phyloP scores from a whole-genome alignment of 2,113 vertebrate genomes.

The Corythoichthys haematopterus region DNA sequence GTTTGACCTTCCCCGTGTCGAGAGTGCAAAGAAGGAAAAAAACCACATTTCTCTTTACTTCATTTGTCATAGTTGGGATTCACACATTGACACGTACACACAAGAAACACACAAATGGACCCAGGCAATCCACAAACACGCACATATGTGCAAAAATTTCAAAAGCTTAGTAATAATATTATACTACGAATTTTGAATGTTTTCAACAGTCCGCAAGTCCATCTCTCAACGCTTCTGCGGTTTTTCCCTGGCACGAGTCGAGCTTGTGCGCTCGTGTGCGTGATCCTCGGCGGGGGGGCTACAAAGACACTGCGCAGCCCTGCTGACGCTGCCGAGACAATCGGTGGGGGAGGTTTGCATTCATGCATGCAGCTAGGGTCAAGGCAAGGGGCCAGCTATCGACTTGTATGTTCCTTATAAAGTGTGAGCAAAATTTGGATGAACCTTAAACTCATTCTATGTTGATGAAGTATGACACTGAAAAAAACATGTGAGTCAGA shows the following conservation, averaged over 20 bases:
- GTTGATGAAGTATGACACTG: neutral
- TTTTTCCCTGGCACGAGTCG: slow-evolving; percentile 37
- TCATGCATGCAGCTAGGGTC: slow-evolving; percentile 16
- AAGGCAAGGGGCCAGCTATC: neutral
- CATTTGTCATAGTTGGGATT: neutral
- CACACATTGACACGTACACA: neutral
- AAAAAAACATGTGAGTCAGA: neutral
- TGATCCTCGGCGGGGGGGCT: neutral
- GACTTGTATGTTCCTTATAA: neutral
- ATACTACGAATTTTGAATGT: slow-evolving; percentile 46
- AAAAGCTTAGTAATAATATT: slow-evolving; percentile 21
- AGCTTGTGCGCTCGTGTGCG: slow-evolving; percentile 4
- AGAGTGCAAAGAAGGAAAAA: neutral
- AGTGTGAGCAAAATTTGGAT: neutral
- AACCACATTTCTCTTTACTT: slow-evolving; percentile 4
- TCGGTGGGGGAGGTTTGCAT: slow-evolving; percentile 8
- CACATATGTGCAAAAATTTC: neutral
- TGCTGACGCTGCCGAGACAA: slow-evolving; percentile 29
- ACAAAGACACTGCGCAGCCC: slow-evolving; percentile 19
- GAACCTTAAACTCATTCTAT: neutral
- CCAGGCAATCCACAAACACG: neutral
- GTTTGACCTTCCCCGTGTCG: slow-evolving; percentile 41
- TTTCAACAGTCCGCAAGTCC: slow-evolving; percentile 33
- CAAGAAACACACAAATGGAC: neutral
- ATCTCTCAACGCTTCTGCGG: slow-evolving; percentile 30